A percentile compares a stretch with the other conserved stretches of the same genome.
phyloP scores from a whole-genome alignment of 1,140 invertebrate species.

The Andrena cerasifolii region DNA sequence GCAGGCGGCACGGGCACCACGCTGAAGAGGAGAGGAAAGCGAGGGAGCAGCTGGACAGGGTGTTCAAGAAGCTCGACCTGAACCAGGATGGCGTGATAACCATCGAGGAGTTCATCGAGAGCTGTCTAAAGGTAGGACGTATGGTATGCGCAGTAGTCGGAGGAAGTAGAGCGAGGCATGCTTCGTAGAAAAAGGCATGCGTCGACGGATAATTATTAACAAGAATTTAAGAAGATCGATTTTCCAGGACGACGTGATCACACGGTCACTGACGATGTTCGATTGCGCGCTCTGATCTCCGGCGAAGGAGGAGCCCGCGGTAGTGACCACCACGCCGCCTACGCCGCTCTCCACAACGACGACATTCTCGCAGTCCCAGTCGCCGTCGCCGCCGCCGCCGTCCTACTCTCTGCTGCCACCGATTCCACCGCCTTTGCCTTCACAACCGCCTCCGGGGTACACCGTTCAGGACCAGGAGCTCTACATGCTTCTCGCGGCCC shows the following conservation, averaged over 20 bases:
- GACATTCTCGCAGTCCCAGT: constrained; percentile 69
- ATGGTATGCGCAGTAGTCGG: too few species aligned
- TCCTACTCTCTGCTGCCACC: constrained; percentile 70
- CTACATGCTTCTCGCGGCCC: constrained; percentile 65
- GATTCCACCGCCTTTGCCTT: constrained; percentile 65
- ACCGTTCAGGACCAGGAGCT: constrained; percentile 70
- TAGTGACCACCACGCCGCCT: constrained; percentile 62
- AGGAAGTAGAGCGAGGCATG: too few species aligned
- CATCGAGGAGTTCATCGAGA: constrained; percentile 98
- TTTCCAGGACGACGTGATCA: constrained; percentile 89
- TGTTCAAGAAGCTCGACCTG: constrained; percentile 95
- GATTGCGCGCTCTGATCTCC: constrained; percentile 89
- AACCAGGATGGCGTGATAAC: constrained; percentile 98
- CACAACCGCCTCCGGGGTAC: constrained; percentile 68
- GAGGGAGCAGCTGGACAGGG: constrained; percentile 91
- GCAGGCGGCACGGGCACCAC: constrained; percentile 86
- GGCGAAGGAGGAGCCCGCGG: constrained; percentile 72
- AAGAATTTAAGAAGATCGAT: neutral
- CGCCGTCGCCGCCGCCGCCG: constrained; percentile 70
- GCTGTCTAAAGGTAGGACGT: constrained; percentile 90
- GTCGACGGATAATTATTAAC: too few species aligned
- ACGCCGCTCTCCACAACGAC: constrained; percentile 67
- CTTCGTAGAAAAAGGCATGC: too few species aligned
- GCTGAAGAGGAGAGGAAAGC: constrained; percentile 91
- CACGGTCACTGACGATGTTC: constrained; percentile 91